Evolutionary conservation across 1,140 invertebrate genomes (phyloP).

Genomic region (Carposina sasakii): DNA sequence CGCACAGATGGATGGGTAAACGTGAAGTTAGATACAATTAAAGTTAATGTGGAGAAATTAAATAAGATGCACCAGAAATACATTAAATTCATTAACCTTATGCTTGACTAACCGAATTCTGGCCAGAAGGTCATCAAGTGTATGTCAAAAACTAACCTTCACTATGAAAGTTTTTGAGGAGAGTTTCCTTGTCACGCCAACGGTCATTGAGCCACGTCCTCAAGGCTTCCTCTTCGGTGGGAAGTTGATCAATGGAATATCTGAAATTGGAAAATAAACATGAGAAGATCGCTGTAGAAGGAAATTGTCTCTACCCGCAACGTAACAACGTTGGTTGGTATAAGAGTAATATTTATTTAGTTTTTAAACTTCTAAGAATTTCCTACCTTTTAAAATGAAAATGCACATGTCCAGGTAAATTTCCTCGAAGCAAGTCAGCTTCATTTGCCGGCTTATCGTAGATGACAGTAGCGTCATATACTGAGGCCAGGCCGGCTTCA

Average conservation of each 20-base stretch:
- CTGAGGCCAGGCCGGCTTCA: constrained; percentile 77
- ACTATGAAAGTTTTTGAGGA: constrained; percentile 74
- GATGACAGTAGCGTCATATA: constrained; percentile 87
- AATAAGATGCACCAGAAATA: too few species aligned
- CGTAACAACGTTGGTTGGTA: too few species aligned
- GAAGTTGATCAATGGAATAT: constrained; percentile 74
- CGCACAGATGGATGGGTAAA: too few species aligned
- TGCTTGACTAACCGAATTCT: too few species aligned
- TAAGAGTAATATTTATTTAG: too few species aligned
- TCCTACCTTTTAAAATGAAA: constrained; percentile 82
- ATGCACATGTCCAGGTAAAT: constrained; percentile 81
- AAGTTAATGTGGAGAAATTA: too few species aligned
- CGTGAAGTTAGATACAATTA: too few species aligned
- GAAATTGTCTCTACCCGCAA: too few species aligned
- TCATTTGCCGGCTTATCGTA: constrained; percentile 82
- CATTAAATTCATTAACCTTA: too few species aligned
- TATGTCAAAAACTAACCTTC: constrained; percentile 63
- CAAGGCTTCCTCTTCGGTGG: constrained; percentile 73
- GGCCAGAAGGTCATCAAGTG: too few species aligned
- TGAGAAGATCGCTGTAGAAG: too few species aligned
- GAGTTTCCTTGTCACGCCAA: constrained; percentile 83
- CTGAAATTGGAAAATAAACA: constrained; percentile 44
- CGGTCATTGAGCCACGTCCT: constrained; percentile 79
- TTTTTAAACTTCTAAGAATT: too few species aligned
- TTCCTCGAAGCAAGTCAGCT: constrained; percentile 77